Conservation (phyloP, 2,888 invertebrate genomes). For the Glaucopsyche alexis region DNA sequence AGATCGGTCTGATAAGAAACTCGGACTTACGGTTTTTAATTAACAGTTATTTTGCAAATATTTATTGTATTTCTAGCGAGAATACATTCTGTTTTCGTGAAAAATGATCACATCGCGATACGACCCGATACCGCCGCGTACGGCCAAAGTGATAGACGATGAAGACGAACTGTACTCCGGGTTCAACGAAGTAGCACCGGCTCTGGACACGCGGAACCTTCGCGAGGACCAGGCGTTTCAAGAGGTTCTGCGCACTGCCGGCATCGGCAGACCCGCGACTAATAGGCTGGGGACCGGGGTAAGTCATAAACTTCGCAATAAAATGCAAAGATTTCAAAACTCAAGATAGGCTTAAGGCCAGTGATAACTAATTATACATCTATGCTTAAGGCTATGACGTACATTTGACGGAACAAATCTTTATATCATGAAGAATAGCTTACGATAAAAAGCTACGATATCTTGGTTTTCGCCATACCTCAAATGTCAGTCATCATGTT, state of each 20-base stretch:
- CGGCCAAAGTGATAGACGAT: conserved; percentile 67
- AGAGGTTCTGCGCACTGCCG: conserved; percentile 87
- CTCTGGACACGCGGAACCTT: conserved; percentile 83
- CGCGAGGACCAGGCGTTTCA: conserved; percentile 87
- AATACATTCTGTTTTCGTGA: background rate
- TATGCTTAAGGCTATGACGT: no score
- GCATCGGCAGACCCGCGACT: conserved; percentile 84
- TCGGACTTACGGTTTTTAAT: conserved; percentile 27
- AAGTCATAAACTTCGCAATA: conserved; percentile 29
- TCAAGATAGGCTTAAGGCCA: no score
- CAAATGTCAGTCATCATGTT: no score
- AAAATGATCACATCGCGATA: conserved; percentile 69
- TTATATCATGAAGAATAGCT: no score
- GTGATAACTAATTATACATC: no score
- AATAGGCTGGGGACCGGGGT: conserved; percentile 73
- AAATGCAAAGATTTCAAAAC: no score
- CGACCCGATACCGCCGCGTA: conserved; percentile 51
- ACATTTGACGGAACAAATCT: no score
- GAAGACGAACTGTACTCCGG: conserved; percentile 85
- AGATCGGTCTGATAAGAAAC: conserved; percentile 40
- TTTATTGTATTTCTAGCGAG: background rate
- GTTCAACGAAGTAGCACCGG: conserved; percentile 84
- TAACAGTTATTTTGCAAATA: background rate
- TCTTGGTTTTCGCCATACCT: no score
- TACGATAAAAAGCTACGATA: no score